Percentiles rank a stretch among this genome's conserved stretches.
Evolutionary conservation across 2,113 vertebrate genomes (phyloP).

Genomic region (Abramis brama): DNA sequence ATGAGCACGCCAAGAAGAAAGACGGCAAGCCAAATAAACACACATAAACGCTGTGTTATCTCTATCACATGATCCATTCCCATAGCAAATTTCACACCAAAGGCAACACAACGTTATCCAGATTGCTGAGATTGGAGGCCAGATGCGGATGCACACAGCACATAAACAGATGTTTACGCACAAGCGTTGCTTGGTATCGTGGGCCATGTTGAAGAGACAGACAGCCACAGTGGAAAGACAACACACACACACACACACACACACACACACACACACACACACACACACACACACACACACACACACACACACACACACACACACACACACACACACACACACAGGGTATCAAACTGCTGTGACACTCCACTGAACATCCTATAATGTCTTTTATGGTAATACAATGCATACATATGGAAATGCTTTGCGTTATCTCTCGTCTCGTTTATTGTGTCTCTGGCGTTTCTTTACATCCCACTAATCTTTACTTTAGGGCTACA

Average conservation of each 20-base stretch:
- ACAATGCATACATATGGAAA: conserved; percentile 28
- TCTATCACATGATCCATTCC: neutral
- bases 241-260: neutral
- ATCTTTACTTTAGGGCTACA: neutral
- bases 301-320: neutral
- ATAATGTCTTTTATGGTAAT: neutral
- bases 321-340: neutral
- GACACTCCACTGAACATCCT: conserved; percentile 1
- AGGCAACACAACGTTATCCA: conserved; percentile 9
- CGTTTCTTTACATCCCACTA: neutral
- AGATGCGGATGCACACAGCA: conserved; percentile 26
- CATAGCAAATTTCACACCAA: conserved; percentile 4
- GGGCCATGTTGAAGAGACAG: conserved; percentile 30
- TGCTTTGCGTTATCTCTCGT: neutral
- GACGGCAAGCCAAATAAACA: neutral
- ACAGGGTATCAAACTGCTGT: neutral
- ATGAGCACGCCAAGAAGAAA: conserved; percentile 45
- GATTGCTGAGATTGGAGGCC: conserved; percentile 33
- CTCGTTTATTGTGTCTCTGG: neutral
- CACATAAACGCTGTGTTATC: neutral
- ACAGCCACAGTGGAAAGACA: conserved; percentile 11
- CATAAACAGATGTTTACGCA: conserved; percentile 49
- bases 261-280: neutral
- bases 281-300: neutral
- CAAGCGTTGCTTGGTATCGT: conserved; percentile 10